Evolutionary conservation across 2,888 invertebrate genomes (phyloP), one percentile per base, ranked within the genome.

Genomic region (Trimorus sp.): DNA sequence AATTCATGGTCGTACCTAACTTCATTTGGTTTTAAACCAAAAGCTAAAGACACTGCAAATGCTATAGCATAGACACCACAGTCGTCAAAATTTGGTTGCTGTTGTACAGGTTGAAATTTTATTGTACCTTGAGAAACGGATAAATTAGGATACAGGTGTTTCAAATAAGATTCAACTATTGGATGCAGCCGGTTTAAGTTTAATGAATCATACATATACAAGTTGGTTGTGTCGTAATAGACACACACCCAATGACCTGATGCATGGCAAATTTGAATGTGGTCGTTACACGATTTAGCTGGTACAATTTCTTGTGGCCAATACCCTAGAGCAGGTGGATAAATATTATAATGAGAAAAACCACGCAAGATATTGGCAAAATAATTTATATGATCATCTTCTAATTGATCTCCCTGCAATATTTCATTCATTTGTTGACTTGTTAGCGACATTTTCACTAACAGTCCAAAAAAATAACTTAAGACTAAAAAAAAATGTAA

Each of bases 101-200:
- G 37, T 58, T 58, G 58, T 37, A 58, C 58, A 12, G 37, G 37
- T 7, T 5, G 58, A 58, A 58, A 58, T n/a, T 36, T 6, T 12
- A 58, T 38, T 1, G 54, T 26, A 3, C 49, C 9, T 51, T 15
- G 6, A 51, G 6, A 9, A 14, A 63, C n/a, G 2, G 1, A 2
- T 36, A 63, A 48, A 51, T 48, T 49, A 14, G 63, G 63, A 63
- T 63, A 49, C 26, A 63, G 26, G n/a, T n/a, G n/a, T 37, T 49
- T 12, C 7, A 63, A 48, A 51, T 49, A 63, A 3, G 7, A 3
- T 40, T 42, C 4, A 40, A 14, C n/a, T 9, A 12, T 1, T 9
- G 37, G 37, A 11, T 49, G 9, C 11, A 63, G 12, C 0, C 7
- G 26, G 8, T 63, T 49, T 7, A 4, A n/a, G 37, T 63, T 63